Conservation (phyloP, 2,888 invertebrate species). For the Thymelicus lineola region DNA sequence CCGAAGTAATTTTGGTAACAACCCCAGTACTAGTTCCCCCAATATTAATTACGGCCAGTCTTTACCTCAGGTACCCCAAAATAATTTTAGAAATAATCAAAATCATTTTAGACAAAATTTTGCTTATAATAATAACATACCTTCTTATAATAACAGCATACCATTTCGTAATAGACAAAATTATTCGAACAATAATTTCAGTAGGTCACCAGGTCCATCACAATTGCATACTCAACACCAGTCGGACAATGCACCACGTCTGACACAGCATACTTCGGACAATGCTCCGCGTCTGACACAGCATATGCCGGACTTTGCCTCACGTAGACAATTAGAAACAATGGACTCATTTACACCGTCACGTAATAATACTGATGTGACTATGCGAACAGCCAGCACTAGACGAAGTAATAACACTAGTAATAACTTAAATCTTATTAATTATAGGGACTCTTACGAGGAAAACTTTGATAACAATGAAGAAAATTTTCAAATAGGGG, state of each 20-base stretch:
- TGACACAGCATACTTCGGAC: constrained; percentile 3
- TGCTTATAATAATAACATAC: background rate
- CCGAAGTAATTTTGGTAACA: background rate
- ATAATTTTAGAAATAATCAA: background rate
- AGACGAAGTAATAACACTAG: too few species aligned
- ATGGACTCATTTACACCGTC: too few species aligned
- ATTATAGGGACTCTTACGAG: too few species aligned
- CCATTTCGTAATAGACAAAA: constrained; percentile 4
- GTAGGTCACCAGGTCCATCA: background rate
- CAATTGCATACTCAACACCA: background rate
- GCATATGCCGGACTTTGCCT: background rate
- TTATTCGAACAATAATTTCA: background rate
- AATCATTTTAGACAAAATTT: background rate
- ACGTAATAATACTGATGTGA: too few species aligned
- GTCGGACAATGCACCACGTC: background rate
- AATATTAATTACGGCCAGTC: too few species aligned
- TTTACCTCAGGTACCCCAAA: background rate
- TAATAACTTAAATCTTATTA: too few species aligned
- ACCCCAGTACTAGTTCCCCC: too few species aligned
- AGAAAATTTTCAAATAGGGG: too few species aligned
- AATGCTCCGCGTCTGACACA: background rate
- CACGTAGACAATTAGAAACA: too few species aligned
- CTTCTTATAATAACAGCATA: too few species aligned
- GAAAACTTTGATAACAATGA: too few species aligned
- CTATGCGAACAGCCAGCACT: too few species aligned